Evolutionary conservation across 2,888 invertebrate species (phyloP), one percentile per base, ranked within the genome.

Genomic region (Horisme vitalbata): DNA sequence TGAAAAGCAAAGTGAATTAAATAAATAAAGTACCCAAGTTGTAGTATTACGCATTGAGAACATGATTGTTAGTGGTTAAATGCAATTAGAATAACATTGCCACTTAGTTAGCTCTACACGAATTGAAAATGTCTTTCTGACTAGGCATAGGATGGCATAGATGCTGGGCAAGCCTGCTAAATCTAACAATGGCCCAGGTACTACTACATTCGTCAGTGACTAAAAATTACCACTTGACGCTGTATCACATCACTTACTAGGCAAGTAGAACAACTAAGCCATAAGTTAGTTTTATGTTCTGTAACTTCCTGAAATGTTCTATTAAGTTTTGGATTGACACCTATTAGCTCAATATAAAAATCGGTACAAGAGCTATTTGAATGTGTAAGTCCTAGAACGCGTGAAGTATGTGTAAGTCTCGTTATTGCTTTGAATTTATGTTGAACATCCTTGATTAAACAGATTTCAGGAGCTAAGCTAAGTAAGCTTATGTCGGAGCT

Each of bases 331-430:
- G 35, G 15, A 36, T 36, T 36, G 15, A 15, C 26, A 36, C 26
- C 14, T 12, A 26, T 32, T 23, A 26, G n/a, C 20, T 18, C 18
- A 31, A 31, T 23, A 33, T 9, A 24, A 20, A 20, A 27, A 41
- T 21, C 35, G 28, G 20, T 36, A 32, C 32, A 23, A 32, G 31
- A 36, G 27, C 21, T 34, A 34, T 38, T 46, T 41, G 24, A 30
- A 39, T 46, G 26, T 26, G 39, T 24, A 26, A 35, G 26, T 32
- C 36, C 24, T 38, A 28, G 34, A 39, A 28, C 13, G 38, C 30
- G 26, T 41, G 13, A 30, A 34, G 30, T 28, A 26, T 38, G 32
- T 37, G 31, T 33, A 33, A 33, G 20, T 12, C 21, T 30, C 30
- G 34, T n/a, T 34, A 26, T n/a, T 14, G 27, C 20, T 14, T 30